Evolutionary conservation across 2,888 invertebrate genomes (phyloP), one percentile per base, ranked within the genome.

Genomic region (Orthosia incerta): DNA sequence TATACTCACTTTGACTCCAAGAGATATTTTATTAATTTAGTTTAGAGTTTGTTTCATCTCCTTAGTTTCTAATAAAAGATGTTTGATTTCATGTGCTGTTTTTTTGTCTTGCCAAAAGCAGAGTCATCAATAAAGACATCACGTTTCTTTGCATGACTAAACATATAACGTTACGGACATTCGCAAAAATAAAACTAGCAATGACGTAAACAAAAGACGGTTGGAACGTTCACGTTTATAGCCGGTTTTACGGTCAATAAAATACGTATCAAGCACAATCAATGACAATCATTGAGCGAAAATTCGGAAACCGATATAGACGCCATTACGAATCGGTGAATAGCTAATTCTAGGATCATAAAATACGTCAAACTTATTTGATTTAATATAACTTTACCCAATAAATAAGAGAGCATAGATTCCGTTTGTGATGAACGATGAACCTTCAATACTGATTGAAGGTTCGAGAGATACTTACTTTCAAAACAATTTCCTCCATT

Each of bases 281-380:
- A 89, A 89, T 89, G 91, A 90, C 89, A 90, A 90, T 89, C 89
- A 88, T 88, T 87, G 86, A 87, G 83, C 82, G 80, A 85, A 86
- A 87, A 86, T 81, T 75, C 86, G 84, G 78, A 77, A 86, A 84
- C 77, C 80, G 82, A 87, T 88, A 85, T 80, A 84, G 71, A 76
- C 71, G 68, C 70, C 80, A 80, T 80, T 86, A 83, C 78, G 79
- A 85, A 86, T 86, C 83, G 51, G 78, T 84, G 71, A 83, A 81
- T 80, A 64, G 74, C 80, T 76, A 64, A 82, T 83, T 76, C 61
- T 57, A 71, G 66, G 74, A 56, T 73, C 71, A 56, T 82, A 74
- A 79, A 76, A 53, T 23, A 23, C 13, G 16, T 55, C 15, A 56
- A 71, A 55, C 3, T 48, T 26, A 39, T 63, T 67, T 60, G 9